phyloP scores from a whole-genome alignment of 2,113 vertebrate genomes.

The Murina feae region DNA sequence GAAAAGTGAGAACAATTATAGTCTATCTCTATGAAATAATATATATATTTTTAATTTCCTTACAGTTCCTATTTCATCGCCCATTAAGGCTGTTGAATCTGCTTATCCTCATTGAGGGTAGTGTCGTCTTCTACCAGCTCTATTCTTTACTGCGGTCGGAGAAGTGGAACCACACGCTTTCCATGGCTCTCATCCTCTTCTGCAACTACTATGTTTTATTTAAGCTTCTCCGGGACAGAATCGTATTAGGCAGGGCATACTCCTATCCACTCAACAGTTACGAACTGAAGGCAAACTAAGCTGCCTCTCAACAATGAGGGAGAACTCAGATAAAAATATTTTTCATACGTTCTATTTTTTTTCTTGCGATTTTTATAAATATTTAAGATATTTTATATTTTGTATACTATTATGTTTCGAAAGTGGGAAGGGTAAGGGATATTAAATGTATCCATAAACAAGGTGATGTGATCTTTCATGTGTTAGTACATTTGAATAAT shows the following conservation, averaged over 20 bases:
- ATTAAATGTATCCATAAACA: slow-evolving; percentile 86
- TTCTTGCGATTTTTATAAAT: slow-evolving; percentile 98
- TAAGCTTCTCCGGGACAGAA: slow-evolving; percentile 96
- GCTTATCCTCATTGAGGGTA: slow-evolving; percentile 96
- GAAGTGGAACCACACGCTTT: slow-evolving; percentile 99
- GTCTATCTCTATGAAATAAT: slow-evolving; percentile 33
- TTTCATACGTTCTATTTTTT: slow-evolving; percentile 99
- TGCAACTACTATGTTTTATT: slow-evolving; percentile 99
- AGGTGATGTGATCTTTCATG: slow-evolving; percentile 79
- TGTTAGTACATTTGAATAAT: slow-evolving; percentile 65
- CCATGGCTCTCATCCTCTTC: slow-evolving; percentile 97
- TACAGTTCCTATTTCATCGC: slow-evolving; percentile 96
- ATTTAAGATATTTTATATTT: slow-evolving; percentile 99
- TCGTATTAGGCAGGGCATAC: slow-evolving; percentile 97
- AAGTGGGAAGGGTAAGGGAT: slow-evolving; percentile 81
- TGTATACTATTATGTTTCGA: slow-evolving; percentile 95
- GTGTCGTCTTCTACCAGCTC: slow-evolving; percentile 96
- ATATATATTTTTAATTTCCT: slow-evolving; percentile 35
- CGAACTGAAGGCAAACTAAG: slow-evolving; percentile 93
- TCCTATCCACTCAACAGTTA: slow-evolving; percentile 90
- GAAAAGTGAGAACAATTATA: not conserved
- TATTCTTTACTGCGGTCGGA: slow-evolving; percentile 96
- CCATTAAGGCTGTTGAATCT: slow-evolving; percentile 98
- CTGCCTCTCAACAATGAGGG: slow-evolving; percentile 60
- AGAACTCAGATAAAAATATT: slow-evolving; percentile 90